Conservation (phyloP, 1,140 invertebrate genomes). For the Orius laevigatus region DNA sequence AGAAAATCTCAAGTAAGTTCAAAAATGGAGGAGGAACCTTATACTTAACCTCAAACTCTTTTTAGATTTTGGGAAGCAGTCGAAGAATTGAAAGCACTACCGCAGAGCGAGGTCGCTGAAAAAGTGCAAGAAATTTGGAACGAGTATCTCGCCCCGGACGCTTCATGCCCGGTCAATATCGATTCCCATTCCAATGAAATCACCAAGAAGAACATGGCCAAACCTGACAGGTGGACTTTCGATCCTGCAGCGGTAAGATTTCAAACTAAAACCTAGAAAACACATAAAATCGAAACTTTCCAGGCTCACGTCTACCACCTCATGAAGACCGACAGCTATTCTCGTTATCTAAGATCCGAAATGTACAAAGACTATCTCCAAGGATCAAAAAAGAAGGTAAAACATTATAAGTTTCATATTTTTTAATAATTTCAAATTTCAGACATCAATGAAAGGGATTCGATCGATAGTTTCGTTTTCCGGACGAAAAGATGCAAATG, state of each 20-base stretch:
- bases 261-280: not conserved
- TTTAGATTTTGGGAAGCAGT: slow-evolving; percentile 91
- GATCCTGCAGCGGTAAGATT: slow-evolving; percentile 80
- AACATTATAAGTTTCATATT: slow-evolving; percentile 15
- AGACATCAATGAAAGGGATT: slow-evolving; percentile 77
- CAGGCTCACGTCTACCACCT: slow-evolving; percentile 97
- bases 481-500: slow-evolving; percentile 17
- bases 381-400: slow-evolving; percentile 89
- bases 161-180: slow-evolving; percentile 91
- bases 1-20: slow-evolving; percentile 86
- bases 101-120: slow-evolving; percentile 65
- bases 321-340: slow-evolving; percentile 99
- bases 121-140: slow-evolving; percentile 87
- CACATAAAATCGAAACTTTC: slow-evolving; percentile 19
- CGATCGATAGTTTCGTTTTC: slow-evolving; percentile 72
- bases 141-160: slow-evolving; percentile 85
- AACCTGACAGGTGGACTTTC: slow-evolving; percentile 85
- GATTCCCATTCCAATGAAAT: slow-evolving; percentile 75
- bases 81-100: slow-evolving; percentile 76
- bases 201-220: slow-evolving; percentile 58
- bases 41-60: slow-evolving; percentile 1
- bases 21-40: not conserved
- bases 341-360: slow-evolving; percentile 91
- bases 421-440: slow-evolving; percentile 23
- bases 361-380: slow-evolving; percentile 97